A percentile compares a stretch with the other conserved stretches of the same genome.
These are phyloP conservation scores for Lycocerus yunnanus DNA, from an alignment of 2,888 invertebrate species.

Conservation along the genomic window DNA sequence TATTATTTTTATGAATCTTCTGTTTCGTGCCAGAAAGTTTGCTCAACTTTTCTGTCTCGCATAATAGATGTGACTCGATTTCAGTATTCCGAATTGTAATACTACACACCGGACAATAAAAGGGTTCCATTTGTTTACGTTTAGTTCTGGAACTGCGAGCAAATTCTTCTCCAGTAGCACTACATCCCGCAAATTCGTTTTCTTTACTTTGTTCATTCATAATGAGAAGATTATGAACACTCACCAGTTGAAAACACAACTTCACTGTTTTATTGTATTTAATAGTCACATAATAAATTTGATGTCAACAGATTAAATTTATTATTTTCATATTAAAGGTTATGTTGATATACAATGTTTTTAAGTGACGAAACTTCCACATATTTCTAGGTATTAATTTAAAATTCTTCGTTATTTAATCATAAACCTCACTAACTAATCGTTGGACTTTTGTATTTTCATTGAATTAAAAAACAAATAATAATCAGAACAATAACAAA, in stretches of 20 bases:
- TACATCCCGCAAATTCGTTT: constrained; percentile 10
- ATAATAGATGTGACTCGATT: constrained; percentile 78
- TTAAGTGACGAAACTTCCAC: not conserved
- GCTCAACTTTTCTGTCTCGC: constrained; percentile 77
- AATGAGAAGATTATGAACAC: not conserved
- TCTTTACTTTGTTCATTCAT: constrained; percentile 19
- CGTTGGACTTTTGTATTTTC: not conserved
- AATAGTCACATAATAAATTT: not conserved
- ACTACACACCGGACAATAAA: constrained; percentile 89
- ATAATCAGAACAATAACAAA: not conserved
- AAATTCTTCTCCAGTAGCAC: constrained; percentile 43
- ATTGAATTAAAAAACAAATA: not conserved
- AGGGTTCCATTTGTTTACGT: constrained; percentile 67
- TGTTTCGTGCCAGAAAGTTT: constrained; percentile 57
- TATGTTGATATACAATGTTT: not conserved
- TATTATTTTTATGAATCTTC: constrained; percentile 50
- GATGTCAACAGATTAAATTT: constrained; percentile 2
- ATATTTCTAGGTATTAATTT: not conserved
- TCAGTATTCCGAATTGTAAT: constrained; percentile 81
- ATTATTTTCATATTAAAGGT: not conserved
- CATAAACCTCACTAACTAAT: not conserved
- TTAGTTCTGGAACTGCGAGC: constrained; percentile 59
- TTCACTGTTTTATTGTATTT: not conserved
- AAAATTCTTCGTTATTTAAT: not conserved
- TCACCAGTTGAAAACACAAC: not conserved